A percentile compares a stretch with the other conserved stretches of the same genome.
These are phyloP conservation scores for Frieseomelitta varia DNA, from an alignment of 1,140 invertebrate genomes.

Conservation along the genomic window DNA sequence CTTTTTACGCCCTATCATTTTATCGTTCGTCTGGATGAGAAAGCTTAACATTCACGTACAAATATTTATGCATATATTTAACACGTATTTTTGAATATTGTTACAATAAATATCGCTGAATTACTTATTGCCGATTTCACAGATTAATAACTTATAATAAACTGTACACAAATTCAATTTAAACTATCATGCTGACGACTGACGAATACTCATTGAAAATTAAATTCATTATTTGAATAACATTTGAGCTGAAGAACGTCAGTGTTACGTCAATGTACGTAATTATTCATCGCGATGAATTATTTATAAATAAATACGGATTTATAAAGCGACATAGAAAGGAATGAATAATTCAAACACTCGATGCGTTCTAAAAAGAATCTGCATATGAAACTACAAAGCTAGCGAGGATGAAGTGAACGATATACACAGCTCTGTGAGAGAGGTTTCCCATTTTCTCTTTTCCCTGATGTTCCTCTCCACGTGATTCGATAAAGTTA, in stretches of 20 bases:
- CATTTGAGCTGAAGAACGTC: background rate
- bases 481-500: conserved; percentile 13
- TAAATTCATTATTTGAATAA: background rate
- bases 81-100: no score
- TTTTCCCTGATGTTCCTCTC: no score
- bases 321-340: no score
- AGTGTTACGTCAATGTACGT: background rate
- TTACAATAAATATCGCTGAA: no score
- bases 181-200: background rate
- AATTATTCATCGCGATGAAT: background rate
- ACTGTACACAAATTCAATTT: background rate
- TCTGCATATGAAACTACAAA: background rate
- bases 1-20: background rate
- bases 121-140: no score
- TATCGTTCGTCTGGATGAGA: background rate
- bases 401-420: background rate
- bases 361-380: background rate
- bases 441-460: background rate
- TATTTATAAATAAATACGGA: background rate
- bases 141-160: background rate
- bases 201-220: background rate
- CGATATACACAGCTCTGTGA: no score
- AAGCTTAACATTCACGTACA: background rate
- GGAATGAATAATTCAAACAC: no score
- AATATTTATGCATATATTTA: no score